A percentile compares a stretch with the other conserved stretches of the same genome.
Conservation (phyloP, 2,888 invertebrate genomes). For the Tetrapedia diversipes region DNA sequence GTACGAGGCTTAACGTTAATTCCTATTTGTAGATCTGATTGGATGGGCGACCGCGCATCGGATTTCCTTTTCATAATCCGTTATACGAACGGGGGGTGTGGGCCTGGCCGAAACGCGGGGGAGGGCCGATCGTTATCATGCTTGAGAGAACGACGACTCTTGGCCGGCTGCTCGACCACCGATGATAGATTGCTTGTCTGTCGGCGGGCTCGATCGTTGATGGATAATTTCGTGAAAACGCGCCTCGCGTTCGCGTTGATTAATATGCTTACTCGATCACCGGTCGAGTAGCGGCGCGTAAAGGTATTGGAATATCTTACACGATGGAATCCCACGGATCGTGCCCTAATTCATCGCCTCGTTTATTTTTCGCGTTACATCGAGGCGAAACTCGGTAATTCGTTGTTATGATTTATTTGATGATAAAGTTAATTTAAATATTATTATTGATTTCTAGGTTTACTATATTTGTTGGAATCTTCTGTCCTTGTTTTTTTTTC, state of each 20-base stretch:
- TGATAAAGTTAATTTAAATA: too few relatives aligned
- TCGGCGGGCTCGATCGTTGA: constrained; percentile 50
- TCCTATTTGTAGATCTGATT: constrained; percentile 81
- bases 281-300: constrained; percentile 26
- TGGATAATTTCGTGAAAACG: constrained; percentile 58
- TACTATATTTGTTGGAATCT: too few relatives aligned
- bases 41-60: constrained; percentile 72
- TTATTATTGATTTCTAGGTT: too few relatives aligned
- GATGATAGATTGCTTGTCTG: constrained; percentile 62
- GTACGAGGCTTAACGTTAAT: constrained; percentile 79
- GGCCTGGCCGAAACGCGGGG: constrained; percentile 17
- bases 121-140: constrained; percentile 37
- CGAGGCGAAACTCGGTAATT: too few relatives aligned
- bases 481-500: too few relatives aligned
- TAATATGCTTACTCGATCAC: constrained; percentile 59
- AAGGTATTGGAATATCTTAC: constrained; percentile 47
- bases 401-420: too few relatives aligned
- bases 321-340: neutral
- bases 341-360: neutral
- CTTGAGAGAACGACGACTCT: constrained; percentile 56
- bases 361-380: constrained; percentile 4
- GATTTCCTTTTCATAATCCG: constrained; percentile 79
- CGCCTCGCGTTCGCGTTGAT: constrained; percentile 40
- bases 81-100: constrained; percentile 43
- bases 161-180: constrained; percentile 10